These are phyloP conservation scores for Acrobasis consociella DNA, from an alignment of 2,888 invertebrate species.

Conservation along the genomic window DNA sequence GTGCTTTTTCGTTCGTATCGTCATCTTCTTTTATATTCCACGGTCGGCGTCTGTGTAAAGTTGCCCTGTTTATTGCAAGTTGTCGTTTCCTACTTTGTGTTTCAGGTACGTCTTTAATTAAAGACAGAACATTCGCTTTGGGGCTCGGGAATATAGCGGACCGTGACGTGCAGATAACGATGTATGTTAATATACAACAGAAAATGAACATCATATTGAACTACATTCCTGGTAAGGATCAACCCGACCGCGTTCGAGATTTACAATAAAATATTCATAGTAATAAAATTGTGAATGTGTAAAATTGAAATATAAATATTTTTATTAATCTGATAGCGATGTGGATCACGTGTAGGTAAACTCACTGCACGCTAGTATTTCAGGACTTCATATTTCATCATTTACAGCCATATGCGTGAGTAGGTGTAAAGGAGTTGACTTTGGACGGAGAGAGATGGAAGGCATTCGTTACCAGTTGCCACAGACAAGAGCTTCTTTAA, in stretches of 20 bases:
- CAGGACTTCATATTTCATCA: too few relatives aligned
- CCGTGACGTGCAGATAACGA: conserved; percentile 31
- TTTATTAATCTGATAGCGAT: too few relatives aligned
- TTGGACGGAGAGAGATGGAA: too few relatives aligned
- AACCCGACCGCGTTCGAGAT: conserved; percentile 15
- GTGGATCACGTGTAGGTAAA: too few relatives aligned
- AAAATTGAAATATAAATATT: too few relatives aligned
- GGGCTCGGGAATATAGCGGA: conserved; percentile 38
- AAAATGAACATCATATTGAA: conserved; percentile 43
- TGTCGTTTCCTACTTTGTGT: conserved; percentile 19
- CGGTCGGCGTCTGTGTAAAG: background rate
- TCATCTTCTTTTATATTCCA: conserved; percentile 3
- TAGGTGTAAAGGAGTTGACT: too few relatives aligned
- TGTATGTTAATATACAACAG: conserved; percentile 30
- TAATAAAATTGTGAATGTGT: conserved; percentile 37
- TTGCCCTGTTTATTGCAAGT: conserved; percentile 11
- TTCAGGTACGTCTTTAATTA: conserved; percentile 29
- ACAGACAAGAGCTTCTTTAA: too few relatives aligned
- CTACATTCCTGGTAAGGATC: conserved; percentile 34
- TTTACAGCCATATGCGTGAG: too few relatives aligned
- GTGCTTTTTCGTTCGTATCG: conserved; percentile 23
- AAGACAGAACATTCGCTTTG: conserved; percentile 35
- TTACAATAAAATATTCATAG: conserved; percentile 33
- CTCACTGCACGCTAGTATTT: too few relatives aligned
- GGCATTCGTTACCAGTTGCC: too few relatives aligned